Base-by-base conservation (phyloP, 2,113 vertebrate species). In the Cyanoramphus novaezelandiae region DNA sequence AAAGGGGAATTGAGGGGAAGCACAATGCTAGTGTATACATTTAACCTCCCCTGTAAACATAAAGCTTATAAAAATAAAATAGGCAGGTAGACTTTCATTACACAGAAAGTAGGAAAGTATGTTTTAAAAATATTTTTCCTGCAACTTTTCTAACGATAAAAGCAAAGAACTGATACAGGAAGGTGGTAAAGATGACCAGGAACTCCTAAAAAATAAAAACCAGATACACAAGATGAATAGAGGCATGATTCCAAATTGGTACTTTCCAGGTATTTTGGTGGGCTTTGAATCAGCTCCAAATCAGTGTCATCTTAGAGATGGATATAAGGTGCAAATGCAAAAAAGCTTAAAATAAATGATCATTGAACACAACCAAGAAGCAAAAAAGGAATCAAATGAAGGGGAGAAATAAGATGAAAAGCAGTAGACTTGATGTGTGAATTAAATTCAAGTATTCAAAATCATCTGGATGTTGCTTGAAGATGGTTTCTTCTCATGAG, bases 111-210 rank as follows among this genome's bases (percentile, higher is more conserved):
- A 86, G 44, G 12, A 91, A 75, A 83, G 7, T 41, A 33, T 23
- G 74, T 37, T 46, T 82, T 13, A 13, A 59, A 37, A 76, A 90
- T 49, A 65, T 70, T 84, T 60, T 86, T 86, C 17, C 68, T 75
- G 28, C 49, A 86, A 17, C 25, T 76, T 80, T 93, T 84, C 37
- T 49, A 79, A 88, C 16, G 33, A 71, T 27, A 75, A 91, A 93
- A 91, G 57, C 39, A 87, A 96, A 93, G 39, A 94, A 84, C 44
- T 62, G 74, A 85, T 50, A 86, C 18, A 86, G 17, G 28, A 90
- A 86, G 41, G 82, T 72, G 16, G 21, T 49, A 90, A 76, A 62
- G 19, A 62, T 44, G 67, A 95, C 28, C 29, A 86, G 49, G 50
- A 86, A 69, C 28, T 41, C 25, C 78, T 82, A 41, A 87, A 86